Base-by-base conservation (phyloP, 2,113 vertebrate genomes). In the Hyla sarda region DNA sequence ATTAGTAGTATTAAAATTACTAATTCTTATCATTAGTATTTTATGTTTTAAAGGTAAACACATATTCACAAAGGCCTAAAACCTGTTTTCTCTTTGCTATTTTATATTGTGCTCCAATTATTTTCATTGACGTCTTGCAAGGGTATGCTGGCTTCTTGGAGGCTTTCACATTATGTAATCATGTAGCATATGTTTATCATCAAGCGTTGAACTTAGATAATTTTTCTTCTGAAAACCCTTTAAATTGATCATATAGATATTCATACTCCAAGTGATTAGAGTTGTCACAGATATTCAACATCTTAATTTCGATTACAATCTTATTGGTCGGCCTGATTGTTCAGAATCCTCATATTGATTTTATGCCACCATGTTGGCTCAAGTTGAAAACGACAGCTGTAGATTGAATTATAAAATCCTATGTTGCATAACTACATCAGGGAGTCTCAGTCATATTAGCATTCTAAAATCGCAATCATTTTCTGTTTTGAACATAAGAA, bases 401-500 rank as follows among this genome's bases (percentile, higher is more conserved):
- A 79, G 30, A 79, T 58, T 56, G n/a, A 80, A 80, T 58, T 41
- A 41, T n/a, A 79, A 37, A 34, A 41, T 21, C 25, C 47, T 52
- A 32, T 11, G 14, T 76, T 30, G 74, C 74, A 76, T 47, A 76
- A 48, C 45, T 54, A 11, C 28, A 54, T 54, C 52, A 34, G 54
- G 77, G 56, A 60, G 77, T 60, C 34, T 45, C 25, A 41, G 45
- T 19, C 74, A 56, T 45, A 83, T 62, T 47, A 71, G 47, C 30
- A 82, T 69, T 82, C 47, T 56, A 58, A 58, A 58, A 58, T 34
- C 14, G 25, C 37, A 67, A 54, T 75, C 28, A 45, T 75, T 84
- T 75, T 47, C 37, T 75, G 58, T 75, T 65, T 75, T 75, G 17
- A 48, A 84, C n/a, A 60, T 45, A 62, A 75, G 54, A 54, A 34